Conservation (phyloP, 2,113 vertebrate species). For the Haemorhous mexicanus region DNA sequence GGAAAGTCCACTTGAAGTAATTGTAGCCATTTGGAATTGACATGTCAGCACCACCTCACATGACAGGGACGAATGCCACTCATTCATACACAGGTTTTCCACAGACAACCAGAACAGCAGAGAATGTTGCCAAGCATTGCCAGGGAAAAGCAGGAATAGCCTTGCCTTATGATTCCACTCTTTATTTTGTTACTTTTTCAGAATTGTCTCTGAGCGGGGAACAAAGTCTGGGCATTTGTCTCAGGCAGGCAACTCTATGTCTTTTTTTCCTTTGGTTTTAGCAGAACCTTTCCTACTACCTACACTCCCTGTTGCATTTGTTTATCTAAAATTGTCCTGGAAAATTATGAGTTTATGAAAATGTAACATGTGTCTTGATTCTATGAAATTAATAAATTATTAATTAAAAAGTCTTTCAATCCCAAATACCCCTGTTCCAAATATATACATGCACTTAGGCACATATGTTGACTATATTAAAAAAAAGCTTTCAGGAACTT, state of each 20-base stretch:
- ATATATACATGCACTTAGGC: background rate
- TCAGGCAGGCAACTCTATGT: background rate
- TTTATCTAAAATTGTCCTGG: slow-evolving; percentile 4
- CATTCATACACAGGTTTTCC: background rate
- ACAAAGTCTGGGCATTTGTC: background rate
- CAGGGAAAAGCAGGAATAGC: background rate
- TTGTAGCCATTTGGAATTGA: background rate
- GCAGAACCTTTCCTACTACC: background rate
- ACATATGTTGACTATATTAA: background rate
- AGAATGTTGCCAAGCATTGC: background rate
- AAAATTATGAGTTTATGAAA: background rate
- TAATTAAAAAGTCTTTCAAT: background rate
- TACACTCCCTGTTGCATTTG: background rate
- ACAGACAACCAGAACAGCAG: background rate
- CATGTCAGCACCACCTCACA: background rate
- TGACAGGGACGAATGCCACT: background rate
- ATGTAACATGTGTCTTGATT: background rate
- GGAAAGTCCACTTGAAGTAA: background rate
- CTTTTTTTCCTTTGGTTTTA: background rate
- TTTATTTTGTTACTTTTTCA: slow-evolving; percentile 1
- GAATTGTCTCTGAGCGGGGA: slow-evolving; percentile 9
- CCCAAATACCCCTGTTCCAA: background rate
- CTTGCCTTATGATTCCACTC: background rate
- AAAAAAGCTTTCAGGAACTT: background rate
- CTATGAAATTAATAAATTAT: background rate